These are phyloP conservation scores for Acanthiza pusilla DNA, from an alignment of 2,797 vertebrate genomes.

Conservation along the genomic window DNA sequence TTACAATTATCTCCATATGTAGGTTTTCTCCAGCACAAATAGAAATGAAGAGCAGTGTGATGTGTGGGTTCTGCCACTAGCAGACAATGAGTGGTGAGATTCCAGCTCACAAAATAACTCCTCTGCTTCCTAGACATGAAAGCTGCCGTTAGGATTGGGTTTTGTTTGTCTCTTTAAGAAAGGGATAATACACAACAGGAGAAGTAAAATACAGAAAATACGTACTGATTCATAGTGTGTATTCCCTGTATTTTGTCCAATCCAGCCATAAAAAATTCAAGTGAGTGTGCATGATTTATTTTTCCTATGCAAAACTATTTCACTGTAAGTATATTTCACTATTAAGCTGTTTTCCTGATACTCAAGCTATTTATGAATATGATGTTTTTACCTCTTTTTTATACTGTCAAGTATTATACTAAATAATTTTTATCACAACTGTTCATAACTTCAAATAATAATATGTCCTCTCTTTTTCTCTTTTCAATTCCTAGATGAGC, in stretches of 20 bases:
- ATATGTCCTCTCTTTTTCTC: background rate
- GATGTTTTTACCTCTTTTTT: background rate
- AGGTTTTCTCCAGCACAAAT: background rate
- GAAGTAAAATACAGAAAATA: background rate
- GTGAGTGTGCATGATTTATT: background rate
- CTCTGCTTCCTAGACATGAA: slow-evolving; percentile 1
- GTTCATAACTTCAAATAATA: background rate
- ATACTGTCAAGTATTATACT: background rate
- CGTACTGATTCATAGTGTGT: background rate
- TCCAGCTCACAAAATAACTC: slow-evolving; percentile 19
- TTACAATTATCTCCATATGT: background rate
- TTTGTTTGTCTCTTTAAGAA: background rate
- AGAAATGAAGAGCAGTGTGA: background rate
- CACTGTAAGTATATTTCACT: background rate
- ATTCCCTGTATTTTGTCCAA: background rate
- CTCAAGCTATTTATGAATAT: background rate
- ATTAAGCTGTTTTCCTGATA: background rate
- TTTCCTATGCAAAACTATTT: background rate
- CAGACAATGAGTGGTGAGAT: slow-evolving; percentile 12
- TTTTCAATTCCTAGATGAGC: background rate
- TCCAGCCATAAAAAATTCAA: background rate
- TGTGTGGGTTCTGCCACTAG: slow-evolving; percentile 2
- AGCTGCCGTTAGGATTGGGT: background rate
- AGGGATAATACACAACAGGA: background rate
- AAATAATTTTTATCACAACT: background rate